A percentile compares a stretch with the other conserved stretches of the same genome.
Conservation (phyloP, 2,113 vertebrate species). For the Phaethornis superciliosus region DNA sequence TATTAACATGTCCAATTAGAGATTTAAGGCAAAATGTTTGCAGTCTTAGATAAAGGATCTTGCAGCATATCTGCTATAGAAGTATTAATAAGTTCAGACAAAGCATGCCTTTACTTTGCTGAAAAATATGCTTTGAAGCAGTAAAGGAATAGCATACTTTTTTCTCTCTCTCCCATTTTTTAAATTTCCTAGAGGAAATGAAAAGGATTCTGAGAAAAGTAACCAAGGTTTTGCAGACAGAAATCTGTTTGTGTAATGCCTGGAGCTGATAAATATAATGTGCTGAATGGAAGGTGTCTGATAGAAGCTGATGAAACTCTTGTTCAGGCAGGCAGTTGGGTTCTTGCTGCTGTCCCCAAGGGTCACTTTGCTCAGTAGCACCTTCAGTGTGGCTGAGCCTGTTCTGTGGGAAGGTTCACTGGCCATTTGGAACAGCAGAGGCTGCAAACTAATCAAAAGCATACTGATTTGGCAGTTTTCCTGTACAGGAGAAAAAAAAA, state of each 20-base stretch:
- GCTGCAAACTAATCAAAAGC: background rate
- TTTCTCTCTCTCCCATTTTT: conserved; percentile 30
- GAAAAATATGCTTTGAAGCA: conserved; percentile 65
- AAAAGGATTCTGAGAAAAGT: conserved; percentile 67
- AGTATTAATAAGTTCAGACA: conserved; percentile 49
- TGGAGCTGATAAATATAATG: conserved; percentile 29
- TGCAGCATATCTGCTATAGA: conserved; percentile 22
- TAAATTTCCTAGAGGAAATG: conserved; percentile 77
- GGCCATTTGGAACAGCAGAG: background rate
- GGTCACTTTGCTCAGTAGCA: background rate
- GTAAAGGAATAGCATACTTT: conserved; percentile 45
- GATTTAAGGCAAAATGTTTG: conserved; percentile 16
- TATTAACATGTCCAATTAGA: conserved; percentile 16
- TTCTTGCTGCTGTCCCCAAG: background rate
- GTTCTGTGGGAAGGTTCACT: rapidly evolving
- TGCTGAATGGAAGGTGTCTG: background rate
- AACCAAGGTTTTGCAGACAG: conserved; percentile 24
- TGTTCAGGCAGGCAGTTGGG: background rate
- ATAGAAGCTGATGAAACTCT: background rate
- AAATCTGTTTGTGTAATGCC: conserved; percentile 52
- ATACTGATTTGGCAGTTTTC: background rate
- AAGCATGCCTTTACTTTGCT: conserved; percentile 35
- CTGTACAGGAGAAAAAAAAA: background rate
- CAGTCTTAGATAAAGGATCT: conserved; percentile 20
- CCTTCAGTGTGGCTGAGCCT: background rate